phyloP scores from a whole-genome alignment of 2,888 invertebrate species.

The Drosophila eohydei region DNA sequence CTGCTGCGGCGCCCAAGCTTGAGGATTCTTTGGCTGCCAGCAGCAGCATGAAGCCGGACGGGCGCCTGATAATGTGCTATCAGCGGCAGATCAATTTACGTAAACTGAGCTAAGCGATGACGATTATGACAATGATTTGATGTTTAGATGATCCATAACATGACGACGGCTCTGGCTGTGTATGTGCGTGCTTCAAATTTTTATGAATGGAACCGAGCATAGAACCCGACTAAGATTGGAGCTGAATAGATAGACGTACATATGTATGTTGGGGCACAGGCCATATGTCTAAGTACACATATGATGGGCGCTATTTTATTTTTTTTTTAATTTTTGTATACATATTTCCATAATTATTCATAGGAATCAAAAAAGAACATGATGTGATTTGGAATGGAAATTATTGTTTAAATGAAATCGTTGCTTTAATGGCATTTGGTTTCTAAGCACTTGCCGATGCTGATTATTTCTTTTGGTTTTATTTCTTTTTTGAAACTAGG shows the following conservation, averaged over 20 bases:
- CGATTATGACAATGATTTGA: conserved; percentile 57
- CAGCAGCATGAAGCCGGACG: background rate
- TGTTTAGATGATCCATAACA: conserved; percentile 36
- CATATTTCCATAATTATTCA: conserved; percentile 32
- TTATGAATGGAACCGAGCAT: conserved; percentile 42
- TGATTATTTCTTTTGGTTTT: background rate
- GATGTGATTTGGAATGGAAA: conserved; percentile 15
- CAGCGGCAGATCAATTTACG: conserved; percentile 67
- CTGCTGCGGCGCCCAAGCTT: conserved; percentile 13
- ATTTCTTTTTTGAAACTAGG: background rate
- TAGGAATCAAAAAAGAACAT: conserved; percentile 8
- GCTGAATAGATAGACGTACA: background rate
- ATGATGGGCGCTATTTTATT: conserved; percentile 21
- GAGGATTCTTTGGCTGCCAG: background rate
- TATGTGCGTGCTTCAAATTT: conserved; percentile 23
- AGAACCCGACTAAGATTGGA: conserved; percentile 1
- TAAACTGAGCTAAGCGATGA: conserved; percentile 34
- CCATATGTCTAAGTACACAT: conserved; percentile 17
- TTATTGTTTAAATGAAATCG: conserved; percentile 3
- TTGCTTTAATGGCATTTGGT: background rate
- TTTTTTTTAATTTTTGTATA: conserved; percentile 6
- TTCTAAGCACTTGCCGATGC: background rate
- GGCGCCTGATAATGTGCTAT: conserved; percentile 43
- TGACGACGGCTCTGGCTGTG: background rate
- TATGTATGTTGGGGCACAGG: conserved; percentile 27